Base-by-base conservation (phyloP, 2,888 invertebrate species). In the Chloroclystis v-ata region DNA sequence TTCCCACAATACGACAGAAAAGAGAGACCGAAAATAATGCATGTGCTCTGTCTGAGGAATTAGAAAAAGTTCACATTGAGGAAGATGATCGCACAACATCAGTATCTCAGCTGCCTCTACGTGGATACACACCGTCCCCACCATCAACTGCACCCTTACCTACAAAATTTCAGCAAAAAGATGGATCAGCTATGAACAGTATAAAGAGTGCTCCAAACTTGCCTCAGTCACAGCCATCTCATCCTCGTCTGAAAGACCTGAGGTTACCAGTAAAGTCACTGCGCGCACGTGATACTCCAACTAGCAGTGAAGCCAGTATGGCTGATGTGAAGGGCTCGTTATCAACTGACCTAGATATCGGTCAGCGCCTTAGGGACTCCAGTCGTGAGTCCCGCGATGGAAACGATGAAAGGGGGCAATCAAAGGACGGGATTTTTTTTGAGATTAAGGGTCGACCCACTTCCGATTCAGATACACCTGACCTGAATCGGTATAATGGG, bases 111-210 rank as follows among this genome's bases (percentile, higher is more conserved):
- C 70, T 93, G 58, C 91, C 92, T 1, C 77, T 91, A 37, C 89
- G 94, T 24, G 93, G 93, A 28, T 94, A 93, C 59, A 93, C 94
- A 2, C 94, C 94, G 8, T 95, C 95, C 30, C 95, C 95, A 37
- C 95, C 95, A 46, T 94, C 95, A 49, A 95, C 95, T 12, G 95
- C 95, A 1, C 95, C 95, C 13, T 80, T 95, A 60, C 95, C 95
- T 1, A 91, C 93, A 52, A 95, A 95, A 77, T 95, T 95, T 79
- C 92, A 92, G 56, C 90, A 90, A 59, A 93, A 94, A 62, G 92
- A 92, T 52, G 89, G 90, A 39, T 89, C 91, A 54, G 89, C 90
- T 39, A 92, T 93, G 92, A 93, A 93, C 73, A 94, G 94, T 68
- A 94, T 94, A 50, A 91, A 92, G 63, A 95, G 95, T 75, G 94